Percentiles rank a stretch among this genome's conserved stretches.
These are phyloP conservation scores for Sphaeramia orbicularis DNA, from an alignment of 2,797 vertebrate species.

Conservation along the genomic window DNA sequence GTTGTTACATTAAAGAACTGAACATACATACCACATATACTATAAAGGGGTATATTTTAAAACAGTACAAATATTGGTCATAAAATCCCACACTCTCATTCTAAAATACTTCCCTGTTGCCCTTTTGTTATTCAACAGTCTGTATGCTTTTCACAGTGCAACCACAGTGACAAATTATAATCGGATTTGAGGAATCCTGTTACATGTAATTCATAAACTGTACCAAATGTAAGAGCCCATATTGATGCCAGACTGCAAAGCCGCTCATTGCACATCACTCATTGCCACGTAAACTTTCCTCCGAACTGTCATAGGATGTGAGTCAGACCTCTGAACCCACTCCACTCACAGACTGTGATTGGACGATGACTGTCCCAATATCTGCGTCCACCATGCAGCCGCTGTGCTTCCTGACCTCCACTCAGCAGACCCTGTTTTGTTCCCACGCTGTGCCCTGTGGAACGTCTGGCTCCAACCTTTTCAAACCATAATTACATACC, in stretches of 20 bases:
- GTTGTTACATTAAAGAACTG: background rate
- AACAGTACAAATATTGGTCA: too few species aligned
- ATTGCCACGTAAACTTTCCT: slow-evolving; percentile 50
- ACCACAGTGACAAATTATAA: slow-evolving; percentile 33
- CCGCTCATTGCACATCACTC: slow-evolving; percentile 65
- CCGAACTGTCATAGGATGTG: slow-evolving; percentile 48
- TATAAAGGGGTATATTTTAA: background rate
- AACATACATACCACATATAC: background rate
- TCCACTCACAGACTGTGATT: slow-evolving; percentile 22
- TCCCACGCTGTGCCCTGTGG: slow-evolving; percentile 75
- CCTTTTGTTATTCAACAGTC: too few species aligned
- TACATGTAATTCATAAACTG: slow-evolving; percentile 29
- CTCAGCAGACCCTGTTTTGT: slow-evolving; percentile 70
- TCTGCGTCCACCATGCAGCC: slow-evolving; percentile 25
- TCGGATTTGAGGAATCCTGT: slow-evolving; percentile 27
- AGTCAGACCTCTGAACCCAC: slow-evolving; percentile 38
- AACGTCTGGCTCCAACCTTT: slow-evolving; percentile 81
- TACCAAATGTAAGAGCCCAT: slow-evolving; percentile 17
- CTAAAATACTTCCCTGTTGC: too few species aligned
- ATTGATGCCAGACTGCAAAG: slow-evolving; percentile 61
- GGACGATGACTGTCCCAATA: slow-evolving; percentile 39
- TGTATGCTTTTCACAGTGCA: background rate
- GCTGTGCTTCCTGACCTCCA: slow-evolving; percentile 56
- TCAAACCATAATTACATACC: slow-evolving; percentile 83
- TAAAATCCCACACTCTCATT: too few species aligned